Base-by-base conservation (phyloP, 2,888 invertebrate species). In the Harpalus rubripes region DNA sequence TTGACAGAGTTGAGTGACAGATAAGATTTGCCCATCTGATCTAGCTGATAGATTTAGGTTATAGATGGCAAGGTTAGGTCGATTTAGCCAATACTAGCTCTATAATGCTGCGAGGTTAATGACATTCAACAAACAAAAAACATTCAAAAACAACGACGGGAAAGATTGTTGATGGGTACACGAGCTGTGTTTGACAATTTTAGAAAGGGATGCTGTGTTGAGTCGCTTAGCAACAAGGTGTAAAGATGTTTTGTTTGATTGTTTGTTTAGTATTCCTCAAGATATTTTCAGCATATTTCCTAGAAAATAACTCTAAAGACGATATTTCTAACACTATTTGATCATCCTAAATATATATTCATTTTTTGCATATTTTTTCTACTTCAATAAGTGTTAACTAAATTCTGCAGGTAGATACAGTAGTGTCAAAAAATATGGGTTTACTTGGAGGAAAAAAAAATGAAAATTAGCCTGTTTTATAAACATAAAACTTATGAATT, bases 41-140 rank as follows among this genome's bases (percentile, higher is more conserved):
- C 74, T 52, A 74, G 52, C 72, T 76, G 83, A 83, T 84, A 84
- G 78, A 84, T 84, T 84, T 84, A 56, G 84, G 84, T 84, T 84
- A 84, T 84, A 78, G 84, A 41, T 84, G n/a, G 26, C 84, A 84
- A 84, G 84, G 84, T 84, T 84, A 84, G 61, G 63, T 59, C 76
- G 56, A 78, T 84, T 84, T 78, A 78, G 78, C 63, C 78, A 58
- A 83, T 74, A 16, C 59, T 16, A 32, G 32, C 32, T 32, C 32
- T 12, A 63, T 32, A 59, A 59, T 10, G 61, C 10, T 15, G 58
- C 58, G 58, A 82, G 82, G 82, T 68, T 56, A 56, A 56, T 82
- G 82, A 72, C 82, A 52, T 52, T 0, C 44, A 32, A 32, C 32
- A 32, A 32, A 32, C 32, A 32, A 32, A 32, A 22, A 32, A 6